phyloP scores from a whole-genome alignment of 2,113 vertebrate species.

The Tiliqua scincoides region DNA sequence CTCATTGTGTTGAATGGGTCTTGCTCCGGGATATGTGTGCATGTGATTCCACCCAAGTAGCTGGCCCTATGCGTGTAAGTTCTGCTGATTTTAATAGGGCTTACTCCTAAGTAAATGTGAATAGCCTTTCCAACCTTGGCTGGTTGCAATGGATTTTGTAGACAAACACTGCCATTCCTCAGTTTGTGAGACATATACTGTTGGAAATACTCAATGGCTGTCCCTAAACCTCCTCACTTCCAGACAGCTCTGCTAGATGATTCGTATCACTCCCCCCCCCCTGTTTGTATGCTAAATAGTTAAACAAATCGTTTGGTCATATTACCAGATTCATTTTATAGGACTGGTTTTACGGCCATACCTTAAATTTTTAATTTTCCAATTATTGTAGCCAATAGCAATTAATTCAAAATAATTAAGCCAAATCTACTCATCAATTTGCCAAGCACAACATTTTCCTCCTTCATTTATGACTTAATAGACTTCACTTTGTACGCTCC shows the following conservation, averaged over 20 bases:
- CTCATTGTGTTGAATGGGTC: background rate
- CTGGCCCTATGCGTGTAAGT: too few relatives aligned
- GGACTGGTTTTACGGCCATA: constrained; percentile 33
- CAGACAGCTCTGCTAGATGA: background rate
- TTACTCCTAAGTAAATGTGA: background rate
- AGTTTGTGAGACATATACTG: background rate
- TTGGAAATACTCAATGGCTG: too few relatives aligned
- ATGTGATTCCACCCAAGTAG: background rate
- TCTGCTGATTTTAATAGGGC: background rate
- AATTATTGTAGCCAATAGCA: constrained; percentile 54
- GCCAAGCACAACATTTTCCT: constrained; percentile 61
- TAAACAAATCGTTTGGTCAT: background rate
- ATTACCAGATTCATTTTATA: constrained; percentile 32
- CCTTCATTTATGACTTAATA: constrained; percentile 73
- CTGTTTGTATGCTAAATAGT: constrained; percentile 1
- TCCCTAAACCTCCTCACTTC: background rate
- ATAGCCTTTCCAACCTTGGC: background rate
- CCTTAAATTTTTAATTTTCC: constrained; percentile 56
- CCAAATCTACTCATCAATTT: constrained; percentile 57
- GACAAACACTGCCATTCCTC: background rate
- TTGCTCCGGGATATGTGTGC: background rate
- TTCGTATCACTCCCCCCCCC: background rate
- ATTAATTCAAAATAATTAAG: constrained; percentile 69
- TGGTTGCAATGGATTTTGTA: background rate
- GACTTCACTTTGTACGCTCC: constrained; percentile 55